Percentiles rank a stretch among this genome's conserved stretches.
phyloP scores from a whole-genome alignment of 2,797 vertebrate species.

The Acipenser transmontanus region DNA sequence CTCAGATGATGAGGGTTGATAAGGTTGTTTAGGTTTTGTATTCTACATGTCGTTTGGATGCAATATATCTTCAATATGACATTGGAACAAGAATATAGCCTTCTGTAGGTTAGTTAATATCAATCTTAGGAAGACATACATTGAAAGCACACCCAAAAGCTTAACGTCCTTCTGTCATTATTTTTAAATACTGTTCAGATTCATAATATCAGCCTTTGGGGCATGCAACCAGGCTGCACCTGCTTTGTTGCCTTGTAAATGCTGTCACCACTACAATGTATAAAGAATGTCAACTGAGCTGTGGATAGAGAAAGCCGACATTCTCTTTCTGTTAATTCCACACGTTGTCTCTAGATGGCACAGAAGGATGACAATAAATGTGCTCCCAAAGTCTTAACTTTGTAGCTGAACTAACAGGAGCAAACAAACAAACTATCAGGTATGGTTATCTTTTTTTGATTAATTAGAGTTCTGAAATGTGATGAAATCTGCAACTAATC shows the following conservation, averaged over 20 bases:
- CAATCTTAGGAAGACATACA: slow-evolving; percentile 12
- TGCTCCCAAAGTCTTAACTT: not conserved
- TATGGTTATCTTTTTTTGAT: no score
- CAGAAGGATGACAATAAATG: slow-evolving; percentile 41
- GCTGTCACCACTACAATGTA: slow-evolving; percentile 24
- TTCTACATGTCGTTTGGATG: slow-evolving; percentile 10
- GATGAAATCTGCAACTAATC: no score
- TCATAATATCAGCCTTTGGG: slow-evolving; percentile 14
- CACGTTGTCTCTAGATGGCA: slow-evolving; percentile 51
- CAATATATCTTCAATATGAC: not conserved
- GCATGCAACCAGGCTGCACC: slow-evolving; percentile 10
- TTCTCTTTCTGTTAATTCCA: slow-evolving; percentile 31
- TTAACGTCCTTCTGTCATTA: slow-evolving; percentile 32
- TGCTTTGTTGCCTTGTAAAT: slow-evolving; percentile 8
- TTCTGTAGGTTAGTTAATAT: slow-evolving; percentile 15
- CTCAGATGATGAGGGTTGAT: slow-evolving; percentile 18
- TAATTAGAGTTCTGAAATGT: no score
- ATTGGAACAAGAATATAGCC: slow-evolving; percentile 1
- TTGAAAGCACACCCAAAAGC: slow-evolving; percentile 20
- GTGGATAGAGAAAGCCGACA: slow-evolving; percentile 3
- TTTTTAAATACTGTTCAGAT: slow-evolving; percentile 24
- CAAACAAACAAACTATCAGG: no score
- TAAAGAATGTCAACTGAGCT: slow-evolving; percentile 24
- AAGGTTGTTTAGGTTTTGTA: slow-evolving; percentile 13
- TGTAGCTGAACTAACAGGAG: no score